Percentiles rank a stretch among this genome's conserved stretches.
Conservation (phyloP, 2,113 vertebrate genomes). For the Rissa tridactyla region DNA sequence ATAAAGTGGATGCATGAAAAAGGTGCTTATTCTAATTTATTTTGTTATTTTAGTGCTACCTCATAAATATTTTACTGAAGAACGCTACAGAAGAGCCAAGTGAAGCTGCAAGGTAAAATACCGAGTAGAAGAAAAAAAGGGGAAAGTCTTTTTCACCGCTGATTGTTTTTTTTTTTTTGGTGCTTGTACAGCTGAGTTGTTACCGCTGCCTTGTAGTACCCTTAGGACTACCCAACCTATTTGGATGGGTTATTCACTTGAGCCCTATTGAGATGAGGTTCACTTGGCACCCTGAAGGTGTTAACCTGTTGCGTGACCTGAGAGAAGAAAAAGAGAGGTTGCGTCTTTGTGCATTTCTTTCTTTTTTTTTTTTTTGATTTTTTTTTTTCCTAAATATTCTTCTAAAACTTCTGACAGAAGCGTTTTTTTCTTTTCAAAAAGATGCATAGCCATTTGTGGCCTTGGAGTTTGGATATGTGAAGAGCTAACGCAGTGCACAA, state of each 20-base stretch:
- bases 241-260: neutral
- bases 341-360: neutral
- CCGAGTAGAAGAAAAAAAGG: neutral
- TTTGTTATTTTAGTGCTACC: slow-evolving; percentile 83
- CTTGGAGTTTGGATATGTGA: slow-evolving; percentile 96
- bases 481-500: slow-evolving; percentile 84
- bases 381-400: neutral
- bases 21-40: slow-evolving; percentile 42
- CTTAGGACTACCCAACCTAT: too few relatives aligned
- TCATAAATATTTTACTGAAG: slow-evolving; percentile 89
- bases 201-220: neutral
- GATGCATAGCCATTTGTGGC: slow-evolving; percentile 93
- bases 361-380: neutral
- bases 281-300: fast-evolving
- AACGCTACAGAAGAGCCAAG: slow-evolving; percentile 89
- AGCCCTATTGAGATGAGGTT: neutral
- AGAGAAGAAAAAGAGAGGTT: neutral
- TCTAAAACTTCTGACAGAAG: neutral
- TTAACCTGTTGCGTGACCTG: neutral
- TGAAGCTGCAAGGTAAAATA: slow-evolving; percentile 90
- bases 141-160: neutral
- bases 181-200: neutral
- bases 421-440: slow-evolving; percentile 43
- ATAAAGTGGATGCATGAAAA: neutral
- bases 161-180: neutral